Evolutionary conservation across 2,888 invertebrate genomes (phyloP), one percentile per base, ranked within the genome.

Genomic region (Syrista parreyssii): DNA sequence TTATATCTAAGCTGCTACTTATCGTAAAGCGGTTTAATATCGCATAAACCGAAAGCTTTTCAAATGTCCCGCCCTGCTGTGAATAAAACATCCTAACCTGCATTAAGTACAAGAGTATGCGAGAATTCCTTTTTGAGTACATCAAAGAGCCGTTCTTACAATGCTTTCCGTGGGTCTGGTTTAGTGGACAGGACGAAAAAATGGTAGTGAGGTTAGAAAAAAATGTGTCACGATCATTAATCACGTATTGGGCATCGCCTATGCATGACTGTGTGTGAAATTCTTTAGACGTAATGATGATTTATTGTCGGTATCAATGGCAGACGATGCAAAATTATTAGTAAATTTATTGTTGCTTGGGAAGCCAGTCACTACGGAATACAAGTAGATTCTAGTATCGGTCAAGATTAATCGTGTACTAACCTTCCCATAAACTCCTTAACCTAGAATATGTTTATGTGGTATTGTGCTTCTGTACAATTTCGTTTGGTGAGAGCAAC

Each of bases 21-120:
- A 84, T 81, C 84, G 83, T 84, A 82, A 84, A 84, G 74, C 12
- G 68, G 23, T 78, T 83, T 84, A 82, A 84, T 83, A 68, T 71
- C 81, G 72, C 80, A 79, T 84, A 83, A 84, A 84, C 35, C 33
- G 78, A 74, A 74, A 74, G 34, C 36, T 35, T 35, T 33, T 34
- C n/a, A 74, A 74, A 34, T 33, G 15, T 33, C 36, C 74, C 11
- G 23, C 36, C 33, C 74, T 11, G 34, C 74, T 35, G 74, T 33
- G 74, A 74, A 55, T 55, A 9, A 55, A 55, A 55, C 9, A 15
- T 55, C 55, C 55, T 55, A 23, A 55, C 55, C 55, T 55, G 23
- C 23, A 23, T 55, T 55, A 55, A 55, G 55, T 23, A 55, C 23
- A 55, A 55, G 55, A 15, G 15, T 55, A 55, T 23, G 55, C 23